phyloP scores from a whole-genome alignment of 2,888 invertebrate species.

The Drosophila atripex region DNA sequence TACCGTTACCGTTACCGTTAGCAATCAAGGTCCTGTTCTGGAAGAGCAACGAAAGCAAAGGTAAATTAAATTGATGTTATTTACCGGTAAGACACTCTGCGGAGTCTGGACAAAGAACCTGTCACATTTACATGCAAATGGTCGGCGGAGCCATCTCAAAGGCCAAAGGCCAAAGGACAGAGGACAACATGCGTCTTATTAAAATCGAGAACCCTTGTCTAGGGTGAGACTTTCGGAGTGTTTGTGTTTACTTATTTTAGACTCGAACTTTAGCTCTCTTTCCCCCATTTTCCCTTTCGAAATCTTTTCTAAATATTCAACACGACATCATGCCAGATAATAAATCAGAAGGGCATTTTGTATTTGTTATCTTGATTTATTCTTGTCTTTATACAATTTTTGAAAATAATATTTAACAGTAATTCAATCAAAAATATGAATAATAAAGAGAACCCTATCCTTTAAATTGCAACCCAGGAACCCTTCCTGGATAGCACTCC shows the following conservation, averaged over 20 bases:
- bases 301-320: constrained; percentile 4
- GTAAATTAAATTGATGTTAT: constrained; percentile 42
- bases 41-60: constrained; percentile 20
- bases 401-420: too few species aligned
- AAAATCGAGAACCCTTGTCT: constrained; percentile 9
- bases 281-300: background rate
- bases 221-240: background rate
- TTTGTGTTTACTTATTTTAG: background rate
- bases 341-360: background rate
- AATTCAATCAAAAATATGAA: too few species aligned
- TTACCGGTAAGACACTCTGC: constrained; percentile 35
- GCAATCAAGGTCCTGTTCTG: constrained; percentile 63
- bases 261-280: background rate
- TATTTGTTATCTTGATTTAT: background rate
- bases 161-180: constrained; percentile 17
- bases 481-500: background rate
- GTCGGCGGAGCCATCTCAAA: constrained; percentile 18
- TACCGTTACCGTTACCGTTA: constrained; percentile 53
- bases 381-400: background rate
- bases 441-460: too few species aligned
- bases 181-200: constrained; percentile 26
- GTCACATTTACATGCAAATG: constrained; percentile 41
- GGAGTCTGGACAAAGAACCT: constrained; percentile 27
- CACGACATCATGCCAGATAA: background rate
- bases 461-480: background rate